Evolutionary conservation across 2,888 invertebrate species (phyloP).

Genomic region (Tiphia femorata): DNA sequence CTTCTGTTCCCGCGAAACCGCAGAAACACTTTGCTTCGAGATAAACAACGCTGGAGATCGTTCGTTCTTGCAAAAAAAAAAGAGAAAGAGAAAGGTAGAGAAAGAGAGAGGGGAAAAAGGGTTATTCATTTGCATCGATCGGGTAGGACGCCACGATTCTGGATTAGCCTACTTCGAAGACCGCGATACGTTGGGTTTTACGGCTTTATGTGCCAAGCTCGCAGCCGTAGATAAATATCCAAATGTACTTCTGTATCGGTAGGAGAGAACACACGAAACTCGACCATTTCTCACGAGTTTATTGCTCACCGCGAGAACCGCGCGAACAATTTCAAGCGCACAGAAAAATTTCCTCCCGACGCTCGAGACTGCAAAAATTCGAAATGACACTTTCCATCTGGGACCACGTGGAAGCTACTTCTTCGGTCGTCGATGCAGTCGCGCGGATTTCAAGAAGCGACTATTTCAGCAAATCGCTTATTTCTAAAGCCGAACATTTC

Average conservation of each 20-base stretch:
- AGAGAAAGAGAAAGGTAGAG: too few species aligned
- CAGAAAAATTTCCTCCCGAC: background rate
- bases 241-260: background rate
- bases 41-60: constrained; percentile 12
- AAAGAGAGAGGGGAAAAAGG: background rate
- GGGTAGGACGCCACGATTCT: background rate
- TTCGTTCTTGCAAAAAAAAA: too few species aligned
- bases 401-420: too few species aligned
- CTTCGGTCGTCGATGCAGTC: too few species aligned
- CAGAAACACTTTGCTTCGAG: constrained; percentile 15
- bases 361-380: too few species aligned
- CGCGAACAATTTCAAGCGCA: background rate
- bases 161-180: constrained; percentile 1
- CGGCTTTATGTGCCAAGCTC: background rate
- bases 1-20: constrained; percentile 9
- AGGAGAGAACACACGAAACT: background rate
- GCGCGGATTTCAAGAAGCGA: too few species aligned
- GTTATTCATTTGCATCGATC: background rate
- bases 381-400: too few species aligned
- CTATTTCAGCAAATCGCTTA: too few species aligned
- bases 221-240: background rate
- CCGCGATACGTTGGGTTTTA: background rate
- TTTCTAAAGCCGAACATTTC: too few species aligned
- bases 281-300: background rate
- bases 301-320: background rate